Base-by-base conservation (phyloP, 2,888 invertebrate genomes). In the Toxonevra muliebris region DNA sequence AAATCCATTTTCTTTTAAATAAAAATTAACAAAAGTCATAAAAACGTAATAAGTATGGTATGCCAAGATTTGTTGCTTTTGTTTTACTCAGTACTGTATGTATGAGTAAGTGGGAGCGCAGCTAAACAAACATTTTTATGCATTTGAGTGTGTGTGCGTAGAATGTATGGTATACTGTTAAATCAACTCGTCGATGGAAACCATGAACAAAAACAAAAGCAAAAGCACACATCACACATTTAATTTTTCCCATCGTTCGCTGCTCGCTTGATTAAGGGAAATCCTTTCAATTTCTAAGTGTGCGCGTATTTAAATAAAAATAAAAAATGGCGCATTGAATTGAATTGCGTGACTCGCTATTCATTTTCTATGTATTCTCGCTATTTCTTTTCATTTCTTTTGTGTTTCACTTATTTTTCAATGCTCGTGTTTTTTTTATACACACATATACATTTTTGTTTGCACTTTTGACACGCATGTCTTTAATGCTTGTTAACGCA, bases 381-480 rank as follows among this genome's bases (percentile, higher is more conserved):
- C 7, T 7, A 30, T 30, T 30, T 30, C 30, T 30, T 57, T 52
- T 52, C 61, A 52, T 61, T 61, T 61, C 15, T 61, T 59, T 61
- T 41, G 61, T 30, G 30, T 7, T 30, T 30, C 54, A 17, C 5
- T 45, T 17, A 41, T 60, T 59, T 60, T 30, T 61, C 11, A 52
- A 42, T 45, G 41, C 53, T 17, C 19, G 1, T 17, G 17, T 30
- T 45, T 55, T 61, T 61, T 43, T 17, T n/a, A 65, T 53, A 10
- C 20, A 11, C 19, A 15, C 45, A 42, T 42, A 4, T 30, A 42
- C 41, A 48, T 17, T n/a, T 53, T 43, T 19, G 13, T 43, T 10
- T 60, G 10, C 52, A 30, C n/a, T 61, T 61, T 61, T 61, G 61
- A 53, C 61, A 61, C 61, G 61, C 61, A 61, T 52, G 52, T 42